These are phyloP conservation scores for Tangara arthus DNA, from an alignment of 2,797 vertebrate genomes.

Conservation along the genomic window DNA sequence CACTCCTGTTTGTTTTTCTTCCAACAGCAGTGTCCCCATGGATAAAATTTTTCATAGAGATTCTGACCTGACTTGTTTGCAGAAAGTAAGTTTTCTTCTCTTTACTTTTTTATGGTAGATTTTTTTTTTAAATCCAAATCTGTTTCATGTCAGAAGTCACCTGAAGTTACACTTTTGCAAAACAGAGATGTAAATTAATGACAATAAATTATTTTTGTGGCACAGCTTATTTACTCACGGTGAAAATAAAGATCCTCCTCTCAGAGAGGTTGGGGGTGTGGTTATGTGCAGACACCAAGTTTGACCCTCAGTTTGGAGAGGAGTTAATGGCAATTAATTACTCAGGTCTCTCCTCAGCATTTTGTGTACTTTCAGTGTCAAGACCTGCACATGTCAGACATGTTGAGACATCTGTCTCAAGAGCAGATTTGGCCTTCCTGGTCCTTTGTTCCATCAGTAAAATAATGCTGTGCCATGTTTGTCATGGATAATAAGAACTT, in stretches of 20 bases:
- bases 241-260: background rate
- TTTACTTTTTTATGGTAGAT: background rate
- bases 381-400: background rate
- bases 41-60: slow-evolving; percentile 88
- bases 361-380: background rate
- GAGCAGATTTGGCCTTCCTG: background rate
- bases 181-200: background rate
- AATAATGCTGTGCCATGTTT: background rate
- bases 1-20: slow-evolving; percentile 35
- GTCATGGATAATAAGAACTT: background rate
- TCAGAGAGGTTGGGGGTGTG: background rate
- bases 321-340: background rate
- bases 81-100: slow-evolving; percentile 84
- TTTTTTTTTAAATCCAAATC: background rate
- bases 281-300: background rate
- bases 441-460: background rate
- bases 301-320: background rate
- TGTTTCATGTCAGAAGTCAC: background rate
- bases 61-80: slow-evolving; percentile 91
- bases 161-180: background rate
- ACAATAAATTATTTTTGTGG: background rate
- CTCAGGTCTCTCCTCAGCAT: background rate
- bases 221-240: background rate
- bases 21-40: slow-evolving; percentile 88
- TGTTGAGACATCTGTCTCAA: too few relatives aligned